Evolutionary conservation across 2,797 vertebrate genomes (phyloP), one percentile per base, ranked within the genome.

Genomic region (Emys orbicularis): DNA sequence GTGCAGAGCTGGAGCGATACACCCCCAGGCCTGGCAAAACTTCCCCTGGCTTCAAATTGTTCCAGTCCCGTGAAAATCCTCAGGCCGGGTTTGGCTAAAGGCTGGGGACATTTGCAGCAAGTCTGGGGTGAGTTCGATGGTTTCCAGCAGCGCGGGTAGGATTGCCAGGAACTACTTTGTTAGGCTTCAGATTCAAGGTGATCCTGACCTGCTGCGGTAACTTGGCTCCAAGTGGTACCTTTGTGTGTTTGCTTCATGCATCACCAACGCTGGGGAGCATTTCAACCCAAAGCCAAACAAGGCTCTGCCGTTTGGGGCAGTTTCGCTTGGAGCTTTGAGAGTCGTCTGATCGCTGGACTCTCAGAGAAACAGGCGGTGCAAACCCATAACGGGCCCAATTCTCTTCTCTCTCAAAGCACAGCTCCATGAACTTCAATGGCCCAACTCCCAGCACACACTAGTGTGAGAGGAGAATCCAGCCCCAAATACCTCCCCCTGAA

Each of bases 131-230:
- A 0, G 12, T 19, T 54, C 53, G 81, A 2, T 0, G 80, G 87
- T 37, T 87, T 76, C 83, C 4, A 31, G 82, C 56, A 88, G 90
- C 93, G 90, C 91, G 79, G 84, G 87, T 76, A 41, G n/a, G 90
- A 86, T 87, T 95, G 72, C 41, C 74, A 77, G 44, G 27, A 49
- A 47, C 44, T 49, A 81, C 27, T 72, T 88, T 0, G 0, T 1
- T 93, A 83, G 89, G 93, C 88, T 90, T 21, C 0, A 91, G 41
- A 21, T 7, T 9, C 87, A 77, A 1, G 72, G 86, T 90, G 92
- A 23, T 79, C 92, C 94, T 91, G 94, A 87, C 72, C 94, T 94
- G 53, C 81, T 0, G 0, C 37, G 61, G 84, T 44, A 88, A 18
- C 12, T 31, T 1, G 6, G 68, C 68, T 93, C 92, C 94, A 89